Percentiles rank a stretch among this genome's conserved stretches.
Conservation (phyloP, 2,888 invertebrate species). For the Aplocera efformata region DNA sequence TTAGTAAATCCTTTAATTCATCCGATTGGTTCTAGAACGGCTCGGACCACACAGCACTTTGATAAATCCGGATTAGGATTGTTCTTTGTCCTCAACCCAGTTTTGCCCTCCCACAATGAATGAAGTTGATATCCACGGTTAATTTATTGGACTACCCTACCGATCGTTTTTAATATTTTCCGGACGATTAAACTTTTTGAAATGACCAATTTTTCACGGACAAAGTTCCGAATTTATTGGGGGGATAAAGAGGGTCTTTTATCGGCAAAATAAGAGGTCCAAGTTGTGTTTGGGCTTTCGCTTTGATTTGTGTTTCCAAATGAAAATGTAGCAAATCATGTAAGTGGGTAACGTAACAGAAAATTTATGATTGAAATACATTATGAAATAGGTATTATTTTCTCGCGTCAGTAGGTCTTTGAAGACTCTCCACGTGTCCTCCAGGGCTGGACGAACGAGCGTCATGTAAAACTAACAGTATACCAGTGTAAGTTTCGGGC, state of each 20-base stretch:
- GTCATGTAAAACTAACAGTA: too few relatives aligned
- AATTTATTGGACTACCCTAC: conserved; percentile 43
- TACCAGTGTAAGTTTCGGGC: too few relatives aligned
- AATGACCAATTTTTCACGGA: conserved; percentile 28
- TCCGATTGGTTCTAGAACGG: conserved; percentile 42
- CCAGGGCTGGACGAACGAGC: too few relatives aligned
- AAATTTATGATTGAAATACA: too few relatives aligned
- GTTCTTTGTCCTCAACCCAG: conserved; percentile 39
- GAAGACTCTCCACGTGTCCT: too few relatives aligned
- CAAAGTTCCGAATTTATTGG: conserved; percentile 29
- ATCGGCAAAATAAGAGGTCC: conserved; percentile 12
- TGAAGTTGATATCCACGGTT: conserved; percentile 47
- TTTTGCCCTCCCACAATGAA: conserved; percentile 20
- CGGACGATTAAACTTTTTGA: conserved; percentile 29
- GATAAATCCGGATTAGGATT: conserved; percentile 62
- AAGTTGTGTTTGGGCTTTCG: background rate
- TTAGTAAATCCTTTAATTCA: conserved; percentile 63
- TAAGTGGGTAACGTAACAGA: too few relatives aligned
- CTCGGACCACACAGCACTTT: conserved; percentile 23
- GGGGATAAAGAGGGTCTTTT: conserved; percentile 23
- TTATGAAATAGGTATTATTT: too few relatives aligned
- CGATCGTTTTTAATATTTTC: conserved; percentile 34
- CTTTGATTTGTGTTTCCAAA: background rate
- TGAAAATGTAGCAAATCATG: background rate
- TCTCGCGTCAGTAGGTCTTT: too few relatives aligned